Base-by-base conservation (phyloP, 1,140 invertebrate species). In the Trachymyrmex cornetzi region DNA sequence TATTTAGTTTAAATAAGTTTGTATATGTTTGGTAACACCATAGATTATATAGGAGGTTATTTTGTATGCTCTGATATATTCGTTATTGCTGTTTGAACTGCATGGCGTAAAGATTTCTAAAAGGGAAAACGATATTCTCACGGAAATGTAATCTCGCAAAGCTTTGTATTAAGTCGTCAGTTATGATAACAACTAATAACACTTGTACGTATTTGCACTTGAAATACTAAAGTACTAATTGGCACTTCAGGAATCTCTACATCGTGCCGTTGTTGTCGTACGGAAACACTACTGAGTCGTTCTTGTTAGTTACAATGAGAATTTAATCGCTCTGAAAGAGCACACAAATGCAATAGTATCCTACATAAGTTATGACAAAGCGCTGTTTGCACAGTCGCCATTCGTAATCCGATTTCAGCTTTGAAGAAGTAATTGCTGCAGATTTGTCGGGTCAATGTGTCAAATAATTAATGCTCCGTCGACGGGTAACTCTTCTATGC, bases 161-260 rank as follows among this genome's bases (percentile, higher is more conserved):
- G 84, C 69, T 59, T 63, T 63, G 72, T 77, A 85, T 85, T 87
- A 87, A 88, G 69, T 75, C 61, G 55, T 88, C 66, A 69, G 75
- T 88, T 88, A 80, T 75, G 55, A 48, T 38, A 34, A 66, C 69
- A 53, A 88, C 69, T 86, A 89, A 89, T 80, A 86, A 66, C 87
- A 77, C 79, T 88, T 77, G 71, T 89, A 80, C 34, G 72, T 77
- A 69, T 89, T 88, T 82, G 38, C 66, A 85, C 64, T 50, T 59
- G 88, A 55, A 82, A 86, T 64, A 59, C 38, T 79, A 44, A 53
- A 77, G 74, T 89, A 89, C 75, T 89, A 89, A 89, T 89, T 89
- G 88, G 82, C 88, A 89, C 84, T 89, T 55, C 14, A 24, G 27
- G 22, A 27, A 34, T 19, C 19, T 53, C 69, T 69, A 74, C 19